Evolutionary conservation across 1,140 invertebrate genomes (phyloP), one percentile per base, ranked within the genome.

Genomic region (Drosophila santomea): DNA sequence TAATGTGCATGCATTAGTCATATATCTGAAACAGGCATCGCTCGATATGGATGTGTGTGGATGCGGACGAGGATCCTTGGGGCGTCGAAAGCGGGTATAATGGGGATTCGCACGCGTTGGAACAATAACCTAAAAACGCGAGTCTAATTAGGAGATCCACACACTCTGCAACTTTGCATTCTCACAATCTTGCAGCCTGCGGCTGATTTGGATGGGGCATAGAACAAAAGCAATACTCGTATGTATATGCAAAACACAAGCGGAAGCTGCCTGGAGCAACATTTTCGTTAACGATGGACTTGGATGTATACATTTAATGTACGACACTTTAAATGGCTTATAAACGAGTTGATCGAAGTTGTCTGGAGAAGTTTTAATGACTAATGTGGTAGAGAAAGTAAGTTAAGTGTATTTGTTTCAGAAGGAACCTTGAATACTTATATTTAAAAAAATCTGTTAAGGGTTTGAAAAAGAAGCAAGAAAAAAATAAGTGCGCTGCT

Each of bases 1-100:
- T 78, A 81, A 82, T 85, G 82, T 74, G 69, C 78, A 78, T 82
- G 80, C 78, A 85, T 85, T 86, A 85, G 78, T 85, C 83, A 85
- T 86, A 81, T 85, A 85, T 85, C 81, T 64, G 68, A 48, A 66
- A 59, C 58, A 66, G 38, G 71, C 75, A 39, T 51, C 38, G 20
- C 23, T 38, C 14, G 35, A 41, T 38, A 41, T 32, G 32, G 47
- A 17, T 35, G 20, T 51, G 55, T 20, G 28, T 35, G 14, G 4
- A 2, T 4, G 48, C n/a, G 47, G 6, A 41, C 75, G 74, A 59
- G 71, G 35, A 35, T 44, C 62, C 78, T 68, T 17, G 45, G 68
- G 63, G 52, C 64, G 56, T 71, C 73, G 55, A 56, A 52, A 57
- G 45, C 48, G 45, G 44, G 64, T 35, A 76, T 72, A 76, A 80